These are phyloP conservation scores for Pyrgilauda ruficollis DNA, from an alignment of 2,113 vertebrate genomes.

Conservation along the genomic window DNA sequence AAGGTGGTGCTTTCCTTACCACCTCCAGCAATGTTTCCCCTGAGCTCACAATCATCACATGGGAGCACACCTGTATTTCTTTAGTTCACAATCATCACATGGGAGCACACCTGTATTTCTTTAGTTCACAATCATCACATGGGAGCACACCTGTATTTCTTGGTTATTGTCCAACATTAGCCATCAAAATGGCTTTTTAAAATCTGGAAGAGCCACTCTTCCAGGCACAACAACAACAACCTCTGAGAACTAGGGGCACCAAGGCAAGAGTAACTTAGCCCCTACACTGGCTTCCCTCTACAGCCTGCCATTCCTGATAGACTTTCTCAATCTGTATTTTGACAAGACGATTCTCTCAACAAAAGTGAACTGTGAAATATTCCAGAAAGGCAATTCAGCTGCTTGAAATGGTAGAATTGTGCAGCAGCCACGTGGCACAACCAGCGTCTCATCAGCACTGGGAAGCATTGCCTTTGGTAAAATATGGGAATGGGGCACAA, in stretches of 20 bases:
- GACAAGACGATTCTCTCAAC: not conserved
- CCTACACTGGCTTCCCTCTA: not conserved
- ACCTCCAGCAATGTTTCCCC: not conserved
- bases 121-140: not conserved
- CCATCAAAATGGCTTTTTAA: not conserved
- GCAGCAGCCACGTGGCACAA: not conserved
- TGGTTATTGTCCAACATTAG: not conserved
- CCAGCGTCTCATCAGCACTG: not conserved
- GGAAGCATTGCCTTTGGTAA: not conserved
- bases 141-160: not conserved
- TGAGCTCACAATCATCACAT: not conserved
- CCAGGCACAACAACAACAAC: not conserved
- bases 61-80: not conserved
- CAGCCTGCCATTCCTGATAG: not conserved
- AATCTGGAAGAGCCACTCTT: not conserved
- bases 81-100: not conserved
- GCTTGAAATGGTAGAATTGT: not conserved
- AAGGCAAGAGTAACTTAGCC: not conserved
- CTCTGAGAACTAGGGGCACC: not conserved
- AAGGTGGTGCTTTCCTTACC: not conserved
- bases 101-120: not conserved
- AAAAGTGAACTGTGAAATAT: constrained; percentile 1
- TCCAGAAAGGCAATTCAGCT: not conserved
- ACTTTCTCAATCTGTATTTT: not conserved
- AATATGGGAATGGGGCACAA: not conserved